phyloP scores from a whole-genome alignment of 2,113 vertebrate genomes.

The Melierax canorus region DNA sequence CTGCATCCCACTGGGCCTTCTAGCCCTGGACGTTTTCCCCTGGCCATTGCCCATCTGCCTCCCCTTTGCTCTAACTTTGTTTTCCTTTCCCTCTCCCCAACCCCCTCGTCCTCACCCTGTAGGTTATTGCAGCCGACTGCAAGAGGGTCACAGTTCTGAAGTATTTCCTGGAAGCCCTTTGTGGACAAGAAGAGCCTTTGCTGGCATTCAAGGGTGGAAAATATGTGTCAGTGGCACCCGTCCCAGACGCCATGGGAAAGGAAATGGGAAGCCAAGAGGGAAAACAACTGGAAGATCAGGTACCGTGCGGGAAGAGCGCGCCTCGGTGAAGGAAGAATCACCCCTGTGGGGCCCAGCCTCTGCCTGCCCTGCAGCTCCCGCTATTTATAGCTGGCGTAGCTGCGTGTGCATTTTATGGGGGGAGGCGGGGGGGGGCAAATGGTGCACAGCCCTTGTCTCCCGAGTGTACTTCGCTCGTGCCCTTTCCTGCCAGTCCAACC shows the following conservation, averaged over 20 bases:
- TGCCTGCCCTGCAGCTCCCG: constrained; percentile 53
- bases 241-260: constrained; percentile 83
- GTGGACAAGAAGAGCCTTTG: constrained; percentile 98
- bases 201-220: constrained; percentile 98
- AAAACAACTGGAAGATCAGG: constrained; percentile 95
- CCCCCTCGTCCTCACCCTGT: constrained; percentile 63
- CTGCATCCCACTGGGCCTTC: neutral
- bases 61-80: constrained; percentile 65
- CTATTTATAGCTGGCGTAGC: constrained; percentile 67
- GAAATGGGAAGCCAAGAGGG: constrained; percentile 81
- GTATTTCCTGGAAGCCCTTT: constrained; percentile 99
- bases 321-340: constrained; percentile 67
- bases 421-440: neutral
- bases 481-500: constrained; percentile 71
- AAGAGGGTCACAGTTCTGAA: constrained; percentile 98
- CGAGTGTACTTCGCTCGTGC: constrained; percentile 63
- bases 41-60: neutral
- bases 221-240: constrained; percentile 92
- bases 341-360: constrained; percentile 51
- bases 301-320: constrained; percentile 78
- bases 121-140: constrained; percentile 97
- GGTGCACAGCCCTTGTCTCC: constrained; percentile 55
- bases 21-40: neutral
- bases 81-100: constrained; percentile 63
- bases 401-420: constrained; percentile 47